These are phyloP conservation scores for Saxidomus purpurata DNA, from an alignment of 1,140 invertebrate species.

Conservation along the genomic window DNA sequence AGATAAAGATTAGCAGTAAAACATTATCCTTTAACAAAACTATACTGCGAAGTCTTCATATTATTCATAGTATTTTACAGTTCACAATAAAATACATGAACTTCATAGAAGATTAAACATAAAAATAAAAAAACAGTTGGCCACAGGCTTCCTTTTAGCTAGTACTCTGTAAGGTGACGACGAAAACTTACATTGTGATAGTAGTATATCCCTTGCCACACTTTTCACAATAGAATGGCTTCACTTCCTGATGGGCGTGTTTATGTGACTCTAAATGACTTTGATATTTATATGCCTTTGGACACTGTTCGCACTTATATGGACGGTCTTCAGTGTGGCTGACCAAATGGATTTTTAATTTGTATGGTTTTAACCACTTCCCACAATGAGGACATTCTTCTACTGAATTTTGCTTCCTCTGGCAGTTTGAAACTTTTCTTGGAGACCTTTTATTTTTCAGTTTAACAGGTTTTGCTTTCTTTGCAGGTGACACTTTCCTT, in stretches of 20 bases:
- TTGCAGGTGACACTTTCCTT: neutral
- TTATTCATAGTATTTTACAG: too few species aligned
- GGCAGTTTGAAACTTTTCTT: neutral
- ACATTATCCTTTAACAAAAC: too few species aligned
- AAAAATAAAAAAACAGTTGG: too few species aligned
- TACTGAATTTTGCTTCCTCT: neutral
- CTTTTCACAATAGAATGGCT: slow-evolving; percentile 25
- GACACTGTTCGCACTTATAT: slow-evolving; percentile 11
- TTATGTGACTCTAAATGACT: neutral
- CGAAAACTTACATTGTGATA: neutral
- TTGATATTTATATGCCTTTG: slow-evolving; percentile 29
- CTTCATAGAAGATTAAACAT: too few species aligned
- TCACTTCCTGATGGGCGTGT: neutral
- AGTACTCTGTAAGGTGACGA: too few species aligned
- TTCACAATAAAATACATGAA: too few species aligned
- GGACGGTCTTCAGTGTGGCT: neutral
- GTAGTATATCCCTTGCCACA: slow-evolving; percentile 17
- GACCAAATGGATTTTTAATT: neutral
- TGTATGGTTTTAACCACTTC: neutral
- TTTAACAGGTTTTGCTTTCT: neutral
- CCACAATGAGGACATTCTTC: slow-evolving; percentile 21
- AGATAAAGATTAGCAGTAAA: too few species aligned
- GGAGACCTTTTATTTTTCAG: neutral
- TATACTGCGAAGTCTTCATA: too few species aligned
- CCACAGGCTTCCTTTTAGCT: too few species aligned